Conservation (phyloP, 2,888 invertebrate species). For the Abrostola tripartita region DNA sequence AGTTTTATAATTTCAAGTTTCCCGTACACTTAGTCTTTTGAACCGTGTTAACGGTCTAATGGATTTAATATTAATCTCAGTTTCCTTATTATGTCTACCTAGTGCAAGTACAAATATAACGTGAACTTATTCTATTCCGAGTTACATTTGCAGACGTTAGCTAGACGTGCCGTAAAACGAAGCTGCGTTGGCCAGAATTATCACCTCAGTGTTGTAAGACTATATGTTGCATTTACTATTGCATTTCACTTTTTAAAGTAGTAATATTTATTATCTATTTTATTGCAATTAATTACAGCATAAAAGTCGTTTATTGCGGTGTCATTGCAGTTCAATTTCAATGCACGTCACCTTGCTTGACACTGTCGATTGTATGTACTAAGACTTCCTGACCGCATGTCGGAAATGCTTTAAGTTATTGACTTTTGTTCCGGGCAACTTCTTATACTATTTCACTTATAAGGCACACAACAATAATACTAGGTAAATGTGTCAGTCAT, state of each 20-base stretch:
- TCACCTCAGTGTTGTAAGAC: conserved; percentile 7
- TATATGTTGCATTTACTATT: conserved; percentile 12
- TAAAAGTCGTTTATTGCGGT: background rate
- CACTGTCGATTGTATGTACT: conserved; percentile 6
- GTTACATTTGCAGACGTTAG: conserved; percentile 60
- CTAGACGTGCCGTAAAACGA: conserved; percentile 50
- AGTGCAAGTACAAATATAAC: conserved; percentile 33
- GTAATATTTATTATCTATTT: background rate
- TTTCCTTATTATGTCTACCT: conserved; percentile 41
- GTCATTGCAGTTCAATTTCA: conserved; percentile 1
- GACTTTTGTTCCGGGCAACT: conserved; percentile 13
- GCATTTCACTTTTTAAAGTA: conserved; percentile 9
- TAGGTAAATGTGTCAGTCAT: conserved; percentile 27
- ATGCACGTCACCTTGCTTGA: conserved; percentile 35
- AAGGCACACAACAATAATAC: background rate
- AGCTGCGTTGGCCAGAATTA: conserved; percentile 15
- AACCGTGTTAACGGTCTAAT: conserved; percentile 19
- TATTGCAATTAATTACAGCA: conserved; percentile 8
- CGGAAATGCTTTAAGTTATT: conserved; percentile 36
- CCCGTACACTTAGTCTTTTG: conserved; percentile 23
- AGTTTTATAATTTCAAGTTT: conserved; percentile 31
- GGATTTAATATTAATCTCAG: conserved; percentile 26
- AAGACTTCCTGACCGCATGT: conserved; percentile 49
- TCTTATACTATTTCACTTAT: conserved; percentile 9
- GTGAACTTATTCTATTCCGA: conserved; percentile 60